Percentiles rank a stretch among this genome's conserved stretches.
Evolutionary conservation across 2,797 vertebrate species (phyloP).

Genomic region (Synaphobranchus kaupii): DNA sequence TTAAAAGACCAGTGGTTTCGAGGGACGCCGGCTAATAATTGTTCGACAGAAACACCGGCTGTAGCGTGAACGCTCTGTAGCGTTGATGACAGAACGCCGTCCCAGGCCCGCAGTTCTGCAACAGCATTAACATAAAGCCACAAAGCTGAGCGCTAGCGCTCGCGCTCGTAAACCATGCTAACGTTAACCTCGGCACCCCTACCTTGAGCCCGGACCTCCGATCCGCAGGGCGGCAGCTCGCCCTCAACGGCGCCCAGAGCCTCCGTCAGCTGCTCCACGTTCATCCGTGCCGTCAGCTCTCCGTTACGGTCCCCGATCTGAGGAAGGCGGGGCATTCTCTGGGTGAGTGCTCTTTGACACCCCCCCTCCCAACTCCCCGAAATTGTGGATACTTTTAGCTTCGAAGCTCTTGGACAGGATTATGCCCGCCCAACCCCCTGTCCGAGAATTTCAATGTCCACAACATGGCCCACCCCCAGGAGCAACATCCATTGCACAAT

Average conservation of each 20-base stretch:
- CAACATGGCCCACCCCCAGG: not conserved
- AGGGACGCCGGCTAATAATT: not conserved
- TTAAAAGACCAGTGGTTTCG: not conserved
- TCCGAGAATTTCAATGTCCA: not conserved
- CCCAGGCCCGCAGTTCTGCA: not conserved
- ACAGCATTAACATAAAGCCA: not conserved
- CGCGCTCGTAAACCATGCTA: not conserved
- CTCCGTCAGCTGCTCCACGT: constrained; percentile 85
- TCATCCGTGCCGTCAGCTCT: constrained; percentile 86
- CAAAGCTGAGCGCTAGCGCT: not conserved
- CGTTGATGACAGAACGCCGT: not conserved
- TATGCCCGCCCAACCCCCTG: not conserved
- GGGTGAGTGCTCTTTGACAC: constrained; percentile 1
- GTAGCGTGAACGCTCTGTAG: not conserved
- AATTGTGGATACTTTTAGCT: not conserved
- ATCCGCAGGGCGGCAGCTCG: constrained; percentile 70
- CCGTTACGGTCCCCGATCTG: constrained; percentile 90
- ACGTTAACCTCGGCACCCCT: constrained; percentile 27
- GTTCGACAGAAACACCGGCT: not conserved
- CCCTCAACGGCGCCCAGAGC: constrained; percentile 75
- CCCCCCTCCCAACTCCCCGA: not conserved
- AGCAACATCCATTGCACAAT: not conserved
- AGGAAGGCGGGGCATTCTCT: not conserved
- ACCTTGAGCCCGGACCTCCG: constrained; percentile 93
- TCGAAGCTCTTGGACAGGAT: not conserved